A percentile compares a stretch with the other conserved stretches of the same genome.
phyloP scores from a whole-genome alignment of 1,140 invertebrate species.

The Leptopilina boulardi region DNA sequence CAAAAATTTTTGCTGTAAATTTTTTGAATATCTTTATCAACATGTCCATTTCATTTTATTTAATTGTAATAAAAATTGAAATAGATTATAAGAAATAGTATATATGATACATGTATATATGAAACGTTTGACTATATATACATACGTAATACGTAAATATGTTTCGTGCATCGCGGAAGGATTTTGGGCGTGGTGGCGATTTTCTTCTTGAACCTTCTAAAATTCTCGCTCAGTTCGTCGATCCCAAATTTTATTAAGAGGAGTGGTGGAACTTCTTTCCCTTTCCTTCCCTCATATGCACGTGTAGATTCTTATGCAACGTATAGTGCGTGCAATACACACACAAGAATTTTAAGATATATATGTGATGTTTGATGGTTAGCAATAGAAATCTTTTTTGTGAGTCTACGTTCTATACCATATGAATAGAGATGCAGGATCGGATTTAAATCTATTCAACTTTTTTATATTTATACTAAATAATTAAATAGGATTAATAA shows the following conservation, averaged over 20 bases:
- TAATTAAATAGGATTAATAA: background rate
- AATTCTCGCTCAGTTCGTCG: conserved; percentile 19
- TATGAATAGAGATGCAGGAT: conserved; percentile 1
- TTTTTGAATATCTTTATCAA: too few species aligned
- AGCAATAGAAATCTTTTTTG: conserved; percentile 10
- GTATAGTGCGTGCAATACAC: background rate
- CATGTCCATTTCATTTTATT: too few species aligned
- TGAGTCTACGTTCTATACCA: conserved; percentile 3
- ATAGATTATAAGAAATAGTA: too few species aligned
- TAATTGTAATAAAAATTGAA: too few species aligned
- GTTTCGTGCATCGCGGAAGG: conserved; percentile 1
- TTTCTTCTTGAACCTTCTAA: conserved; percentile 10
- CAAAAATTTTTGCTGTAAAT: too few species aligned
- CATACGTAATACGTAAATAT: background rate
- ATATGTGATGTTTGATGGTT: background rate
- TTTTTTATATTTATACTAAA: background rate
- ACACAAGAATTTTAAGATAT: background rate
- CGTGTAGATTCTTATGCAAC: background rate
- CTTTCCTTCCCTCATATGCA: conserved; percentile 8
- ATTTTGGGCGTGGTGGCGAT: conserved; percentile 30
- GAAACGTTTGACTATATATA: too few species aligned
- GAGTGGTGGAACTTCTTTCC: conserved; percentile 11
- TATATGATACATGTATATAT: too few species aligned
- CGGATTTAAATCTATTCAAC: background rate
- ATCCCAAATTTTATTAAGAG: conserved; percentile 22